Base-by-base conservation (phyloP, 2,888 invertebrate genomes). In the Villa cingulata region DNA sequence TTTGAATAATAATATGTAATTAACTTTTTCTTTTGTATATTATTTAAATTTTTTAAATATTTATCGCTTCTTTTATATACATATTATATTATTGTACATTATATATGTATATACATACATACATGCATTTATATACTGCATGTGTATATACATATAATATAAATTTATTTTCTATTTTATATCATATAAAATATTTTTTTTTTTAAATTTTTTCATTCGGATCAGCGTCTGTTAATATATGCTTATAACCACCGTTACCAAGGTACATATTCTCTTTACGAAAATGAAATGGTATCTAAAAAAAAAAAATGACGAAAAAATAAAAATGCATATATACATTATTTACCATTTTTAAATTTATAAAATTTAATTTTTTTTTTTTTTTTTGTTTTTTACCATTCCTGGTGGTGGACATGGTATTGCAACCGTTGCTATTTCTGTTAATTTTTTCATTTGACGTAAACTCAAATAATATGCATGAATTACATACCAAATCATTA, bases 361-460 rank as follows among this genome's bases (percentile, higher is more conserved):
- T 6, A 17, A 27, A 37, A 17, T 23, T 15, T 19, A 5, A 15
- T 6, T 15, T 27, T 27, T 27, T 6, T 6, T 27, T 6, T 27
- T 27, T 9, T 27, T 27, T 27, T 2, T 34, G 43, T n/a, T 23
- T 56, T 61, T 61, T 59, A 69, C 69, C 46, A 63, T 56, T 48
- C 67, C 66, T 15, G 69, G 66, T 15, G 67, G 61, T 40, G 67
- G 70, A 41, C 65, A 67, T 2, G 69, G 69, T 45, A 69, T 69
- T 32, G 69, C 68, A 19, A 69, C 68, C 7, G 68, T 68, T 27
- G 69, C 69, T 19, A 68, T 65, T 53, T 69, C 69, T 3, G 65
- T 63, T 36, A 69, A 46, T 49, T 67, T 68, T 36, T 66, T 65
- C 58, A 69, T 66, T 43, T 66, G 60, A 12, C 66, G 59, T 41